These are phyloP conservation scores for Sorex maritimensis DNA, from an alignment of 2,797 vertebrate species.

Conservation along the genomic window DNA sequence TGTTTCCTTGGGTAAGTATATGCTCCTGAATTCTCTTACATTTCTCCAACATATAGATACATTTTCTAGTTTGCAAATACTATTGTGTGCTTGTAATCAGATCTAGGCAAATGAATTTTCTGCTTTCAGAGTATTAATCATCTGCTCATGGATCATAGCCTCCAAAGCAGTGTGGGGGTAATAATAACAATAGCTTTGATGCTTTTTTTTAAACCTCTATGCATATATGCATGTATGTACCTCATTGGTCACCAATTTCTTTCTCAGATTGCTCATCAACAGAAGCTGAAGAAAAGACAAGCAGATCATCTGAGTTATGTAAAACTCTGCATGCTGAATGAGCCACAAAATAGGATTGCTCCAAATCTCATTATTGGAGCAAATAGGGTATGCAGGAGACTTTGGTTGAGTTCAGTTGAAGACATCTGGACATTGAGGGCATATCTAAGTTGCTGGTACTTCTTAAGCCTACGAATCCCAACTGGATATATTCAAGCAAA, in stretches of 20 bases:
- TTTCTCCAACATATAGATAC: constrained; percentile 71
- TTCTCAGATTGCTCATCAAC: constrained; percentile 74
- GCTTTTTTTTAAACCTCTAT: constrained; percentile 33
- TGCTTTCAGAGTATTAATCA: constrained; percentile 56
- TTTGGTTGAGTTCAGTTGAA: constrained; percentile 65
- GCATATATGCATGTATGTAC: constrained; percentile 57
- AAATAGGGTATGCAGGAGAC: constrained; percentile 44
- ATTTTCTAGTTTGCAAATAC: constrained; percentile 67
- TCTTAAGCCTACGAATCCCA: constrained; percentile 1
- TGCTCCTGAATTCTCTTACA: constrained; percentile 67
- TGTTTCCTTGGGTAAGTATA: constrained; percentile 65
- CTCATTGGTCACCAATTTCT: constrained; percentile 68
- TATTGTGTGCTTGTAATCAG: constrained; percentile 45
- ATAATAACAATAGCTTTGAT: constrained; percentile 61
- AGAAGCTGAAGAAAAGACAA: constrained; percentile 67
- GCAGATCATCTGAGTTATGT: constrained; percentile 61
- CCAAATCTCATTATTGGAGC: constrained; percentile 56
- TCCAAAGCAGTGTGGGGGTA: constrained; percentile 37
- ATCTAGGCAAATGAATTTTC: constrained; percentile 62
- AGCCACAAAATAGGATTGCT: constrained; percentile 54
- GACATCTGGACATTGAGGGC: constrained; percentile 27
- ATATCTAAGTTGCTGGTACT: constrained; percentile 7
- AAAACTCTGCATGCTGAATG: constrained; percentile 70
- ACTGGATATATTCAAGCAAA: not conserved
- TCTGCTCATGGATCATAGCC: constrained; percentile 62